Evolutionary conservation across 2,888 invertebrate species (phyloP), one percentile per base, ranked within the genome.

Genomic region (Ceriagrion tenellum): DNA sequence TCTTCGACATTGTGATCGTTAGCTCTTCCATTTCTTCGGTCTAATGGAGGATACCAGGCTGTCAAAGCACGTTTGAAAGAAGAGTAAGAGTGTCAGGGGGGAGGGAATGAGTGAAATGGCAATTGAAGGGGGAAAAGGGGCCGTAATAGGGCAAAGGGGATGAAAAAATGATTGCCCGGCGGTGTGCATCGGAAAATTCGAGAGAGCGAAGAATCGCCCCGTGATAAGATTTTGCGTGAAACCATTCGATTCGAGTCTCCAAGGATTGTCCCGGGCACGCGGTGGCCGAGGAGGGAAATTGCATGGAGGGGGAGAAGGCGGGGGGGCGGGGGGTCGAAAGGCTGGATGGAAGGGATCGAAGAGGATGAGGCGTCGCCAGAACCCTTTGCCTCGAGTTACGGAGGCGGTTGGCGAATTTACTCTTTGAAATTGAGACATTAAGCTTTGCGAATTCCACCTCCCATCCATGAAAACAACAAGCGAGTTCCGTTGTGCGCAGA

Each of bases 211-310:
- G 63, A 35, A 69, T 26, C 47, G 93, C 63, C 10, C 35, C n/a
- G 63, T 40, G 74, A 93, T 74, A 55, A 74, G 93, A 69, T 91
- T 91, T 69, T 91, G 91, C 91, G 13, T 63, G 91, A 26, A 23
- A 55, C 40, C 40, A 91, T 69, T 59, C 63, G 91, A 91, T 59
- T 91, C 59, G 16, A 35, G 91, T 63, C 89, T 47, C 55, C n/a
- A 55, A 26, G 89, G 89, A 55, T n/a, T 89, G 89, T 89, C 89
- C 18, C 40, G n/a, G 20, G 89, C 4, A 0, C 55, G n/a, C n/a
- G 88, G 26, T n/a, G n/a, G n/a, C n/a, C n/a, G 35, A 35, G 35
- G 40, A 13, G 47, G 23, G 63, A 63, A n/a, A n/a, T n/a, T n/a
- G n/a, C n/a, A n/a, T n/a, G 35, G 13, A 55, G 89, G 55, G 89